Evolutionary conservation across 2,113 vertebrate genomes (phyloP).

Genomic region (Peucedramus taeniatus): DNA sequence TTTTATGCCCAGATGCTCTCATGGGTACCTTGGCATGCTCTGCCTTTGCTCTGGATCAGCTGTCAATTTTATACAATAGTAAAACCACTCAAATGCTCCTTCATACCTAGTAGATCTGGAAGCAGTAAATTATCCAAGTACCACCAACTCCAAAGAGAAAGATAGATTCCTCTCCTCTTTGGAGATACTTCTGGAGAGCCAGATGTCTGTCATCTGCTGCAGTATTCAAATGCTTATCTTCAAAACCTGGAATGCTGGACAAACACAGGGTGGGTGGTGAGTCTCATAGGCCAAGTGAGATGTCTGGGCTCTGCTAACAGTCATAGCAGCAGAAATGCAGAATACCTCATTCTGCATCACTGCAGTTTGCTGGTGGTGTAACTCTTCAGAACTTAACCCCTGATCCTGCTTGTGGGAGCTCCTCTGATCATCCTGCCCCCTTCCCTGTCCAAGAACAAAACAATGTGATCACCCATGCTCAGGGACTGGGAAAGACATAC

Average conservation of each 20-base stretch:
- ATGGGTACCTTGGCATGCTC: background rate
- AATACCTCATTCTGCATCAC: background rate
- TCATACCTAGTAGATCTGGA: background rate
- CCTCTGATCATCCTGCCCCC: rapidly evolving
- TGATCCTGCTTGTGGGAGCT: background rate
- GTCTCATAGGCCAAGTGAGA: rapidly evolving
- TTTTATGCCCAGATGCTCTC: background rate
- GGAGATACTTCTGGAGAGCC: background rate
- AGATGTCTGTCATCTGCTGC: background rate
- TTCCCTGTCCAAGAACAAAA: rapidly evolving
- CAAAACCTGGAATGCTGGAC: background rate
- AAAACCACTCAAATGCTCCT: background rate
- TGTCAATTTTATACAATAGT: background rate
- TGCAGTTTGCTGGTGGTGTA: background rate
- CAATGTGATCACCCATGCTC: background rate
- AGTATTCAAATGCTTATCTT: background rate
- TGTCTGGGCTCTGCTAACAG: rapidly evolving
- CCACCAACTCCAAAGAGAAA: background rate
- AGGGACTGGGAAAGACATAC: background rate
- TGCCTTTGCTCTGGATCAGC: background rate
- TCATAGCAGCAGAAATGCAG: background rate
- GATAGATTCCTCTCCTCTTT: background rate
- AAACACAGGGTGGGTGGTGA: rapidly evolving
- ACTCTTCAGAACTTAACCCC: background rate
- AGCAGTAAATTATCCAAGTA: background rate